These are phyloP conservation scores for Buceros bicornis DNA, from an alignment of 2,797 vertebrate species.

Conservation along the genomic window DNA sequence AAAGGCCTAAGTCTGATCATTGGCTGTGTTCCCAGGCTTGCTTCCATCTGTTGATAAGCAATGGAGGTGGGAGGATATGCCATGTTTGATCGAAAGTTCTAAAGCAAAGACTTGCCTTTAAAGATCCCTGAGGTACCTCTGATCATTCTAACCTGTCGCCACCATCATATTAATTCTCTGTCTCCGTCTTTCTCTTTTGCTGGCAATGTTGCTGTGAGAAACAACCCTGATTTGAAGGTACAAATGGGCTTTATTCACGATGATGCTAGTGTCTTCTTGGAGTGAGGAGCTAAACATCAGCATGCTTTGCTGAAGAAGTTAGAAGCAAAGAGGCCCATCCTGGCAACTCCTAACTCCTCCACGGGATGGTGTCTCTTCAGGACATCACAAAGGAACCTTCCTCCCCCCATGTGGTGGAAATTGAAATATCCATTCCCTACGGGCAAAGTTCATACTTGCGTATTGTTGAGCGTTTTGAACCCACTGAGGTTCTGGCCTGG, in stretches of 20 bases:
- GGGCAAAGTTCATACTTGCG: background rate
- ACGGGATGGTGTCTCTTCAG: background rate
- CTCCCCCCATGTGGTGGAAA: background rate
- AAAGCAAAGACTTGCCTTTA: slow-evolving; percentile 60
- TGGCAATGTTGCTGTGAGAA: slow-evolving; percentile 25
- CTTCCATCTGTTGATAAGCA: slow-evolving; percentile 67
- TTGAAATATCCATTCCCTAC: background rate
- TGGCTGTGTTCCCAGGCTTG: slow-evolving; percentile 67
- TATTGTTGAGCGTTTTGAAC: slow-evolving; percentile 40
- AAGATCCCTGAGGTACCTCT: slow-evolving; percentile 75
- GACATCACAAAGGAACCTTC: slow-evolving; percentile 8
- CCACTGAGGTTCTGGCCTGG: background rate
- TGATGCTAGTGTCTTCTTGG: slow-evolving; percentile 7
- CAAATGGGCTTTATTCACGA: slow-evolving; percentile 10
- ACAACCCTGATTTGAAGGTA: slow-evolving; percentile 12
- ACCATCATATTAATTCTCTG: background rate
- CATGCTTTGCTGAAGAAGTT: slow-evolving; percentile 12
- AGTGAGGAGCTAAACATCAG: background rate
- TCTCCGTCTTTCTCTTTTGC: slow-evolving; percentile 30
- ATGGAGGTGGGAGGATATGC: slow-evolving; percentile 54
- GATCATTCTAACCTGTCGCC: slow-evolving; percentile 40
- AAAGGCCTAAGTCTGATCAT: slow-evolving; percentile 62
- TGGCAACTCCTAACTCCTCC: background rate
- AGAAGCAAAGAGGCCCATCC: background rate
- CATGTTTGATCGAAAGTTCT: slow-evolving; percentile 67